Evolutionary conservation across 2,797 vertebrate species (phyloP), one percentile per base, ranked within the genome.

Genomic region (Poecilia picta): DNA sequence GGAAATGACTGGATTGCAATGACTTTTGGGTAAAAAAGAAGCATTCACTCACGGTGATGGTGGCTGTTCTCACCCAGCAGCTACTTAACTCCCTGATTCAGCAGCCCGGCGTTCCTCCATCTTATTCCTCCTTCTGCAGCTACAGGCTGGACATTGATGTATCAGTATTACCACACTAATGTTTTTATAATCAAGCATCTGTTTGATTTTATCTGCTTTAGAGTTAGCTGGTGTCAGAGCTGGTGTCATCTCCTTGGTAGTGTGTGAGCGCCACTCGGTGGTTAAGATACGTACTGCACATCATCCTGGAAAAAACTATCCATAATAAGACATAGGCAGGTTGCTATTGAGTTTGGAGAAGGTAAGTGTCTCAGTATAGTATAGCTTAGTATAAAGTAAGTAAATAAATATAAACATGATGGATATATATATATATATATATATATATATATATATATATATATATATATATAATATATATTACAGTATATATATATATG

Each of bases 261-360:
- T 86, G 81, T 92, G 87, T 85, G 84, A 91, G 90, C 78, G 62
- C 93, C 94, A 79, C 91, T 41, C 78, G 81, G 93, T 94, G 94
- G 91, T 53, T 20, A 43, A 81, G 84, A 71, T 18, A 8, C n/a
- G 13, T 46, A 93, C 77, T 91, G 81, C 91, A 92, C 70, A 23
- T 33, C 43, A 15, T 25, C 4, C 6, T 28, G 41, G 41, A 16
- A 46, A 51, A 8, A 39, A 5, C 36, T 41, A 6, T n/a, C 11
- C 68, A 71, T 15, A 71, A 11, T 6, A 15, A 2, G 25, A 16
- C 12, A 45, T 15, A 5, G n/a, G 68, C 2, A 45, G 41, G 41
- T 20, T 16, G 5, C 41, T n/a, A 13, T 5, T 45, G 5, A 71
- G n/a, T 71, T 41, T 45, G 39, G 62, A 23, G 62, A 66, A 33